Conservation (phyloP, 2,797 vertebrate species). For the Propithecus deckenii region DNA sequence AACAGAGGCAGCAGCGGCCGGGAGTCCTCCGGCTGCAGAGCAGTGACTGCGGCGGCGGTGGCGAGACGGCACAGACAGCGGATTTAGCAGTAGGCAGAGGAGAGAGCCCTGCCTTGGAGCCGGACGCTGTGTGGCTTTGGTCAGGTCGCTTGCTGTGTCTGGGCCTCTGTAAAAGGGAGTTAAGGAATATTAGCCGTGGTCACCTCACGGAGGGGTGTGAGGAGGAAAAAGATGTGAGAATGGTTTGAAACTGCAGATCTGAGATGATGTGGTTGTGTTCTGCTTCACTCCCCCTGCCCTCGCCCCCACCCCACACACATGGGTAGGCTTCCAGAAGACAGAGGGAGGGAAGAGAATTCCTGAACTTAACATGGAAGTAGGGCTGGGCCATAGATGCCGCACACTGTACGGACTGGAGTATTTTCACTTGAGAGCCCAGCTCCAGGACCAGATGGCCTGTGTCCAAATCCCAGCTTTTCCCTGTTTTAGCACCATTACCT, state of each 20-base stretch:
- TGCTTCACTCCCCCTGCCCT: not conserved
- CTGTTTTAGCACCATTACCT: not conserved
- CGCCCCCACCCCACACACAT: accelerated
- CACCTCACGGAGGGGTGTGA: not conserved
- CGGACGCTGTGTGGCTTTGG: not conserved
- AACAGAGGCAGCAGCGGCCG: not conserved
- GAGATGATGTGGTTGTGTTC: not conserved
- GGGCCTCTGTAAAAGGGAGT: not conserved
- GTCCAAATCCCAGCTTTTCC: not conserved
- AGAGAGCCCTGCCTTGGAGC: not conserved
- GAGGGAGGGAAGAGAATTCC: not conserved
- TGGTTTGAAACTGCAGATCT: not conserved
- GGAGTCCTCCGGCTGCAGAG: too few species aligned
- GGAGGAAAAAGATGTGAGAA: not conserved
- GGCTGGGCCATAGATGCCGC: not conserved
- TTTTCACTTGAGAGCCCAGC: not conserved
- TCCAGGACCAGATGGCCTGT: not conserved
- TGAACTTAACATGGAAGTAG: not conserved
- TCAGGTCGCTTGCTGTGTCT: not conserved
- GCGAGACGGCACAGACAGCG: not conserved
- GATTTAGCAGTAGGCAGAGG: not conserved
- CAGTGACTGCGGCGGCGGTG: not conserved
- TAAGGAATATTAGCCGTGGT: not conserved
- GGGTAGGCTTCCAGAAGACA: not conserved
- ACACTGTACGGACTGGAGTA: not conserved